A percentile compares a stretch with the other conserved stretches of the same genome.
phyloP scores from a whole-genome alignment of 2,797 vertebrate genomes.

The Dromococcyx pavoninus region DNA sequence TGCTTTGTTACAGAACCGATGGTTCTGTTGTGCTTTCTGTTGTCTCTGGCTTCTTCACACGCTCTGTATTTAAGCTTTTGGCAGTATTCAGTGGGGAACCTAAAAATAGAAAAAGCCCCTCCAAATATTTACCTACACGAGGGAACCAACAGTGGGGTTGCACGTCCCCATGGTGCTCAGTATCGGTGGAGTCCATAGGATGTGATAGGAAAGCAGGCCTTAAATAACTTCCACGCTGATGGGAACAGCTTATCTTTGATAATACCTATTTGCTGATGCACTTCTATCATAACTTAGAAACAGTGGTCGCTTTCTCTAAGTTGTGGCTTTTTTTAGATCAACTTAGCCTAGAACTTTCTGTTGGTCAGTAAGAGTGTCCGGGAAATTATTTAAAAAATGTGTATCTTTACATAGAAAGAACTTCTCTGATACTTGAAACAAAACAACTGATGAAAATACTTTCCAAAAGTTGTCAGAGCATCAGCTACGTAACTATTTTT shows the following conservation, averaged over 20 bases:
- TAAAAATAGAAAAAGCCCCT: not conserved
- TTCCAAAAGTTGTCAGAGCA: not conserved
- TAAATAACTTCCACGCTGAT: not conserved
- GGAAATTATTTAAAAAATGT: not conserved
- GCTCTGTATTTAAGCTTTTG: not conserved
- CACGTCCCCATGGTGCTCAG: not conserved
- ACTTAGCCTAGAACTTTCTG: not conserved
- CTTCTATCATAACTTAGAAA: not conserved
- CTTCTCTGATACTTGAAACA: not conserved
- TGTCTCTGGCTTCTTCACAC: slow-evolving; percentile 37
- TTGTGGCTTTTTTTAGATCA: not conserved
- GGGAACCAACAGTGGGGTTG: not conserved
- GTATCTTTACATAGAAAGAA: not conserved
- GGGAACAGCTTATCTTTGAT: not conserved
- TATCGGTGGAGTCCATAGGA: not conserved
- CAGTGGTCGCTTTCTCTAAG: not conserved
- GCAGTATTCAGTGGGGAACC: not conserved
- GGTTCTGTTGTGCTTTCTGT: not conserved
- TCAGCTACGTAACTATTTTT: not conserved
- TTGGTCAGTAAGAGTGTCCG: not conserved
- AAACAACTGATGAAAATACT: not conserved
- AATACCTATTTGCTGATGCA: not conserved
- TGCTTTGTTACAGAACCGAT: slow-evolving; percentile 40
- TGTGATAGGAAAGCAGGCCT: not conserved
- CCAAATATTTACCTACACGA: not conserved